Conservation (phyloP, 2,888 invertebrate genomes). For the Quadroppia sp. region DNA sequence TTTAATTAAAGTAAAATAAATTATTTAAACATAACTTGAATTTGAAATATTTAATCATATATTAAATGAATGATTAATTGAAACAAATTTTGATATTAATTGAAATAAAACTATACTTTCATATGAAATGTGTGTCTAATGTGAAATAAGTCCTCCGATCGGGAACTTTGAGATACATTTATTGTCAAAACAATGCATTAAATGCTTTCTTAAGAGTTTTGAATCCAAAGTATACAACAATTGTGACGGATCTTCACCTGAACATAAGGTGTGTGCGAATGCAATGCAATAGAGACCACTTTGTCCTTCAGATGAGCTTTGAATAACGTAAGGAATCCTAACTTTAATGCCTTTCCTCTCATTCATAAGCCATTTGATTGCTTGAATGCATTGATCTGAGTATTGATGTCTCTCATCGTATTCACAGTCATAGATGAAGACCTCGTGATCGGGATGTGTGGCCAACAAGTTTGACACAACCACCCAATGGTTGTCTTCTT, state of each 20-base stretch:
- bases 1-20: too few relatives aligned
- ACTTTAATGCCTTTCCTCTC: not conserved
- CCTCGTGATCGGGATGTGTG: not conserved
- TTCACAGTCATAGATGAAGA: not conserved
- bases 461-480: not conserved
- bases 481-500: not conserved
- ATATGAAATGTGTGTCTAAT: too few relatives aligned
- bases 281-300: not conserved
- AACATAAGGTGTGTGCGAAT: not conserved
- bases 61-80: too few relatives aligned
- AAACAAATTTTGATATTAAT: too few relatives aligned
- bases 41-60: too few relatives aligned
- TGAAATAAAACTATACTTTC: too few relatives aligned
- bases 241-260: not conserved
- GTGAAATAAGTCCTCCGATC: too few relatives aligned
- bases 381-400: not conserved
- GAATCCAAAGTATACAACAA: not conserved
- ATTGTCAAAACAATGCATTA: not conserved
- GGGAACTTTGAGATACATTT: not conserved
- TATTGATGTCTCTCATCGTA: not conserved
- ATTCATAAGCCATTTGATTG: not conserved
- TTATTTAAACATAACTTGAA: too few relatives aligned
- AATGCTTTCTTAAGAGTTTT: not conserved
- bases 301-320: not conserved
- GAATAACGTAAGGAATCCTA: not conserved